A percentile compares a stretch with the other conserved stretches of the same genome.
phyloP scores from a whole-genome alignment of 2,113 vertebrate species.

The Pyrgilauda ruficollis region DNA sequence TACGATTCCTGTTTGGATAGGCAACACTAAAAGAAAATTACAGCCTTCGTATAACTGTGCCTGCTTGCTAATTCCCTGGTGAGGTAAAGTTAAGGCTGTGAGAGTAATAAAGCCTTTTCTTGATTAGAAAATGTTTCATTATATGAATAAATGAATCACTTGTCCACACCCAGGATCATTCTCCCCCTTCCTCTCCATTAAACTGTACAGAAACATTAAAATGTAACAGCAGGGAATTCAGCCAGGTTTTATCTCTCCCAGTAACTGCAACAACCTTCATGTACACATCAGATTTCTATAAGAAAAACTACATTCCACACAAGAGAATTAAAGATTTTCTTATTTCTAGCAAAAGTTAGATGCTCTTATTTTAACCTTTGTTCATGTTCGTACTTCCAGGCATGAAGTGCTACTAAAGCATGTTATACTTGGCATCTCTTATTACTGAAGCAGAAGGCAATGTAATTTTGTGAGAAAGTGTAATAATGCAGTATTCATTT shows the following conservation, averaged over 20 bases:
- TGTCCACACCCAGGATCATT: conserved; percentile 61
- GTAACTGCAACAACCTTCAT: conserved; percentile 6
- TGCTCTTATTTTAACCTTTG: conserved; percentile 64
- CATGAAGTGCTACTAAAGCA: conserved; percentile 60
- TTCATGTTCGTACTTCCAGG: conserved; percentile 48
- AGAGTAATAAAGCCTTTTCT: conserved; percentile 48
- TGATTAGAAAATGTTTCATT: conserved; percentile 65
- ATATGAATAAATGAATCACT: conserved; percentile 65
- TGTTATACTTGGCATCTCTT: conserved; percentile 48
- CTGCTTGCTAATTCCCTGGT: background rate
- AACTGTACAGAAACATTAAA: conserved; percentile 63
- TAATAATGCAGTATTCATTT: conserved; percentile 61
- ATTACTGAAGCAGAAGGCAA: conserved; percentile 64
- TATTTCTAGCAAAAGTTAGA: conserved; percentile 58
- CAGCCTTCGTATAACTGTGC: background rate
- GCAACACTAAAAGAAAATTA: conserved; percentile 50
- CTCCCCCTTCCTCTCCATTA: background rate
- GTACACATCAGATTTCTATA: conserved; percentile 8
- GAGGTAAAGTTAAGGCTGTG: conserved; percentile 7
- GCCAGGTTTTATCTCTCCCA: background rate
- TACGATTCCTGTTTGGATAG: conserved; percentile 26
- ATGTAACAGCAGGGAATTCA: conserved; percentile 55
- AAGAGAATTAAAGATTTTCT: conserved; percentile 44
- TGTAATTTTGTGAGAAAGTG: conserved; percentile 62
- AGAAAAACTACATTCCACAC: background rate